These are phyloP conservation scores for Laodelphax striatellus DNA, from an alignment of 1,140 invertebrate genomes.

Conservation along the genomic window DNA sequence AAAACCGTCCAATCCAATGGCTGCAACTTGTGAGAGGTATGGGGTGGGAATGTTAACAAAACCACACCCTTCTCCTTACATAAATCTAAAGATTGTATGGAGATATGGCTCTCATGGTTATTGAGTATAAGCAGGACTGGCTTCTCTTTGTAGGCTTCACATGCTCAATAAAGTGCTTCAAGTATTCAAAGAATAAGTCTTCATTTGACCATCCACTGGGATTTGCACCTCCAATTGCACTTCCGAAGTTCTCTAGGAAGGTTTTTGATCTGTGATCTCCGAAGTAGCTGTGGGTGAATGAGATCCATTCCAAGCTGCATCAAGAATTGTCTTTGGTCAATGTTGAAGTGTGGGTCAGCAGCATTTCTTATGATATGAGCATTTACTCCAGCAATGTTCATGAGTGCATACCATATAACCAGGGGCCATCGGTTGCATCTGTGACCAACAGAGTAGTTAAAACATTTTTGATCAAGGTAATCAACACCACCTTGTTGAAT, in stretches of 20 bases:
- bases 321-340: background rate
- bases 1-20: no score
- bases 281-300: background rate
- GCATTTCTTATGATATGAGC: constrained; percentile 3
- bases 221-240: no score
- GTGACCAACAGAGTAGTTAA: constrained; percentile 18
- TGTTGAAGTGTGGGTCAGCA: background rate
- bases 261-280: background rate
- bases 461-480: constrained; percentile 24
- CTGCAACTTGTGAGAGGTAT: no score
- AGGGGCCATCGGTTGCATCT: constrained; percentile 24
- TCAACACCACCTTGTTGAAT: constrained; percentile 27
- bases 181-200: no score
- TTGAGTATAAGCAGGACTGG: no score
- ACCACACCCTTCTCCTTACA: no score
- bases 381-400: constrained; percentile 24
- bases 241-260: background rate
- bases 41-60: no score
- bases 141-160: no score
- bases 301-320: constrained; percentile 1
- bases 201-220: no score
- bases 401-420: constrained; percentile 22
- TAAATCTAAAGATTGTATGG: no score
- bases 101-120: no score
- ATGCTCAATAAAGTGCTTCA: no score